Base-by-base conservation (phyloP, 1,140 invertebrate species). In the Drosophila burlai region DNA sequence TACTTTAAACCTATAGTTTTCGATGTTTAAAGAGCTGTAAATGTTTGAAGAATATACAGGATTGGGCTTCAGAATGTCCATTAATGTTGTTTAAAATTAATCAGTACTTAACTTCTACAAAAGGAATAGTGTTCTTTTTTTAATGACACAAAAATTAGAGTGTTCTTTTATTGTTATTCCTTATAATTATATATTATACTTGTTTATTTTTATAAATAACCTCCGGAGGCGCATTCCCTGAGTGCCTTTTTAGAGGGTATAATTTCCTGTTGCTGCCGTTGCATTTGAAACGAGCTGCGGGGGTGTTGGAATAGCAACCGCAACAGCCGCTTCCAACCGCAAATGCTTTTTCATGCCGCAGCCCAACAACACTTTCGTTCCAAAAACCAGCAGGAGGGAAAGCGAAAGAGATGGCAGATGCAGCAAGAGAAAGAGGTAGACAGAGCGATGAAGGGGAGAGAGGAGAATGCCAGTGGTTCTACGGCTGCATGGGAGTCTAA, bases 251-350 rank as follows among this genome's bases (percentile, higher is more conserved):
- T 38, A 29, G 16, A 52, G 67, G 68, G 68, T 73, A 74, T 24
- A 1, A 24, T 31, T 52, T 52, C 74, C 58, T 54, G 38, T 52
- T 77, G 57, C 50, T 69, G 64, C 57, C 52, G 26, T 50, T 78
- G 65, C 55, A 69, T 68, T 69, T 69, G 38, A 46, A 61, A 46
- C 75, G n/a, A 61, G 57, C 34, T 36, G 40, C 55, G 9, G 63
- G 29, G 38, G 46, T 59, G 45, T 52, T 57, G 47, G 46, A 59
- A 71, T 24, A 54, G 45, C 18, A 79, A 79, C 83, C 83, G 64
- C 83, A 87, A 67, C 55, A 79, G 57, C 76, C 59, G 69, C 67
- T 77, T 34, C 26, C 45, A 79, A 82, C 75, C 84, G 54, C 84
- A 81, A 58, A 65, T 76, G 84, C 73, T 75, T 83, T 81, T 78